Conservation (phyloP, 2,888 invertebrate species). For the Phanerotoma sp. region DNA sequence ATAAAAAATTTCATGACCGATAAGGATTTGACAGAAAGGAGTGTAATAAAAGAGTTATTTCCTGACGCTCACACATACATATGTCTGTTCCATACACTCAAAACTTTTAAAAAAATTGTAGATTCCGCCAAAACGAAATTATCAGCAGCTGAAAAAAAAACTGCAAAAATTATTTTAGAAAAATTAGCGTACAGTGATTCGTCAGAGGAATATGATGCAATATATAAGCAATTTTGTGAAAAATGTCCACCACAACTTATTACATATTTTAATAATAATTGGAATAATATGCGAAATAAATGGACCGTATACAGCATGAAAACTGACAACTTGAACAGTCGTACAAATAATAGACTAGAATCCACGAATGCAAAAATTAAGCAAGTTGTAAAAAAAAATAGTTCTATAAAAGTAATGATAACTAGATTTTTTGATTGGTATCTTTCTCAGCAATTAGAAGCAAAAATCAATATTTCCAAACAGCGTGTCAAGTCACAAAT, state of each 20-base stretch:
- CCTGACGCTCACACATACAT: constrained; percentile 6
- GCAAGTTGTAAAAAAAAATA: constrained; percentile 5
- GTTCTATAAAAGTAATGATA: constrained; percentile 1
- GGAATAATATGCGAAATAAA: constrained; percentile 14
- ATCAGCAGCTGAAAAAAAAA: neutral
- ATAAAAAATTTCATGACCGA: constrained; percentile 17
- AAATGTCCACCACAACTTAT: neutral
- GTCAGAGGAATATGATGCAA: neutral
- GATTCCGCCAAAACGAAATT: neutral
- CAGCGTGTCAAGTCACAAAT: constrained; percentile 5
- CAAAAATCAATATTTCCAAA: neutral
- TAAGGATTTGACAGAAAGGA: constrained; percentile 18
- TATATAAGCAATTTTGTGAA: constrained; percentile 1
- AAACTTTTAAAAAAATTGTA: constrained; percentile 9
- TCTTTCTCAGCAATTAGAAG: neutral
- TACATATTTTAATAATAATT: constrained; percentile 18
- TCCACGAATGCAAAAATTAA: constrained; percentile 18
- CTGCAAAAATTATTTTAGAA: neutral
- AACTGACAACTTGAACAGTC: constrained; percentile 8
- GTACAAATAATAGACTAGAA: constrained; percentile 20
- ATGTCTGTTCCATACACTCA: constrained; percentile 16
- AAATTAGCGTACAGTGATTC: neutral
- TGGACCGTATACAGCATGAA: constrained; percentile 10
- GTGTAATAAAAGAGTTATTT: constrained; percentile 19
- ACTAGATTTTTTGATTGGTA: constrained; percentile 11